Evolutionary conservation across 2,888 invertebrate species (phyloP).

Genomic region (Phortica okadai): DNA sequence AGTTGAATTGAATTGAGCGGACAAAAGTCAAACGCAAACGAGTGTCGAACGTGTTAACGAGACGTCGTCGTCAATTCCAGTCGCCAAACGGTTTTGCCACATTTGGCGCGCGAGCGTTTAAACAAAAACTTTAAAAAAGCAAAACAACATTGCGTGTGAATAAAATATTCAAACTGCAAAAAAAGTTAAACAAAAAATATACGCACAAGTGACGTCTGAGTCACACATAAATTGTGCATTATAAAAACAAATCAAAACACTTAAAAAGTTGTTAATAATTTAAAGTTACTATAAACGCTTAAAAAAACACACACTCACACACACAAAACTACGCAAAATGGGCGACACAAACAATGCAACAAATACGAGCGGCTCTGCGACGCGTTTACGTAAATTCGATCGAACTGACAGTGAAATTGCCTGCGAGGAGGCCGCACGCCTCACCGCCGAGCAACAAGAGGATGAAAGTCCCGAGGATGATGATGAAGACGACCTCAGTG

Average conservation of each 20-base stretch:
- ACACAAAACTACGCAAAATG: conserved; percentile 45
- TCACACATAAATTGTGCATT: conserved; percentile 2
- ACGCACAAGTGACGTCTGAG: conserved; percentile 8
- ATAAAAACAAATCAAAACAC: conserved; percentile 5
- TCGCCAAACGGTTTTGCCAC: neutral
- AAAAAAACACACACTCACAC: conserved; percentile 10
- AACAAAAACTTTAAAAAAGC: neutral
- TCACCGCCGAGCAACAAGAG: conserved; percentile 81
- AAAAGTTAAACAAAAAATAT: neutral
- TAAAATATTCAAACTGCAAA: neutral
- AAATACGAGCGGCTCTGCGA: conserved; percentile 56
- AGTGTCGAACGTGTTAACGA: conserved; percentile 21
- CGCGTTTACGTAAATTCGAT: conserved; percentile 77
- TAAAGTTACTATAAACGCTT: neutral
- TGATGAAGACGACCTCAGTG: conserved; percentile 81
- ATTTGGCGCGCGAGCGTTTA: conserved; percentile 4
- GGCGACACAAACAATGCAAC: conserved; percentile 60
- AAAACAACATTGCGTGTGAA: neutral
- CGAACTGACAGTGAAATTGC: conserved; percentile 91
- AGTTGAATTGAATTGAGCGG: neutral
- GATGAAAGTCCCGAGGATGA: conserved; percentile 74
- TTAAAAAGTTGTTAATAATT: conserved; percentile 27
- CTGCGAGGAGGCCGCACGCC: conserved; percentile 88
- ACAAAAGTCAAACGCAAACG: conserved; percentile 22
- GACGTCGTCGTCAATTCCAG: neutral